Evolutionary conservation across 2,888 invertebrate genomes (phyloP), one percentile per base, ranked within the genome.

Genomic region (Drosophila glabriapex): DNA sequence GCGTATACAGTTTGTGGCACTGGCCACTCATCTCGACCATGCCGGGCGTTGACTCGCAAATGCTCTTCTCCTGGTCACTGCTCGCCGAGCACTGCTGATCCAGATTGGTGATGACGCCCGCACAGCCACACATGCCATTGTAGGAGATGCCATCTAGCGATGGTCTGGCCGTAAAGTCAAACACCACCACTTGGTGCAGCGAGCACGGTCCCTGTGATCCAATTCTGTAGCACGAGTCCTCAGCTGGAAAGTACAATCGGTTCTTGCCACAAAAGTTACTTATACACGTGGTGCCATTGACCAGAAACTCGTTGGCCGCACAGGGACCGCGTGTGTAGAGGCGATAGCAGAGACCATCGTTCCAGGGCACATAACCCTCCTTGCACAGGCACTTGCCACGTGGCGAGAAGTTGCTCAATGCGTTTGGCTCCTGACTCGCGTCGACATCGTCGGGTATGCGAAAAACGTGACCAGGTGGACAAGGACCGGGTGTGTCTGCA

Each of bases 281-380:
- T 2, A 95, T 93, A 87, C 97, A 97, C 4, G 95, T 94, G 0
- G 96, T 96, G 0, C 95, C 94, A 80, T 96, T 95, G 0, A 95
- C 92, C 28, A 97, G 94, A 94, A 97, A 96, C 88, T 96, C 95
- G 35, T 95, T 95, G 22, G 93, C 90, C 0, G 93, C 94, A 89
- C 97, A 97, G 0, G 97, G 97, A 0, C 97, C 97, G 75, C 96
- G 94, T 0, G 97, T 97, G 90, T 96, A 97, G 0, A 96, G 94
- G 22, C 97, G 94, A 93, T 97, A 97, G 92, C 97, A 97, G 0
- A 95, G 94, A 0, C 96, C 95, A 79, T 96, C 95, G 69, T 95
- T 95, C 94, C 95, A 95, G 2, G 94, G 93, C 0, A 95, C 94
- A 90, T 97, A 95, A 80, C 95, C 95, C 0, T 95, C 94, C 93